Percentiles rank a stretch among this genome's conserved stretches.
phyloP scores from a whole-genome alignment of 2,888 invertebrate species.

The Tenthredo mesomela region DNA sequence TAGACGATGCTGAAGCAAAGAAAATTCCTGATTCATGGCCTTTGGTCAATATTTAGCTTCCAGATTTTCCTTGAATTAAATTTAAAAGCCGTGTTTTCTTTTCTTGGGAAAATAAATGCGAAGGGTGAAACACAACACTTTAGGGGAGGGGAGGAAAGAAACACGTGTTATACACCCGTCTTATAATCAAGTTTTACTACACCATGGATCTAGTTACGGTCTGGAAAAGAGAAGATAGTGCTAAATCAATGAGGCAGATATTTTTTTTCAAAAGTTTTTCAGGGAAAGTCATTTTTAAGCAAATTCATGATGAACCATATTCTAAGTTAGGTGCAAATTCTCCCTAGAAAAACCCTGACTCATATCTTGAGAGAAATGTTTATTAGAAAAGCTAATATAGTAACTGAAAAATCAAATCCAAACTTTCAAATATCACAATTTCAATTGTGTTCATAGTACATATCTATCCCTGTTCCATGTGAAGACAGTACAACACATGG shows the following conservation, averaged over 20 bases:
- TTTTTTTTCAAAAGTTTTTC: background rate
- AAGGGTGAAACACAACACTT: constrained; percentile 22
- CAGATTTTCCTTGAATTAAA: background rate
- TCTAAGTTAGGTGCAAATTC: background rate
- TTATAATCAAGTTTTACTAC: background rate
- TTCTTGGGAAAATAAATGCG: background rate
- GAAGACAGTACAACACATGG: background rate
- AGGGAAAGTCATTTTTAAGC: background rate
- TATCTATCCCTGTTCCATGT: background rate
- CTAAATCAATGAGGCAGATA: background rate
- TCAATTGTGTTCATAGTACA: too few relatives aligned
- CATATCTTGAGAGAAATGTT: background rate
- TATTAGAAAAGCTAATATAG: background rate
- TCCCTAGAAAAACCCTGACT: background rate
- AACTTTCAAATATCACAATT: too few relatives aligned
- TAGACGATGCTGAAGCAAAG: background rate
- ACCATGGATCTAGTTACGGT: background rate
- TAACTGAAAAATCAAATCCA: background rate
- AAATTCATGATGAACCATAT: background rate
- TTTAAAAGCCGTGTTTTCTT: background rate
- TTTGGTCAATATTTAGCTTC: background rate
- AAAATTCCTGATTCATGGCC: background rate
- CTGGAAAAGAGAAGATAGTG: background rate
- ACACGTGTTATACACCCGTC: background rate
- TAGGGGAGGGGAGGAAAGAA: background rate